Evolutionary conservation across 2,888 invertebrate genomes (phyloP).

Genomic region (Ormyrus labotus): DNA sequence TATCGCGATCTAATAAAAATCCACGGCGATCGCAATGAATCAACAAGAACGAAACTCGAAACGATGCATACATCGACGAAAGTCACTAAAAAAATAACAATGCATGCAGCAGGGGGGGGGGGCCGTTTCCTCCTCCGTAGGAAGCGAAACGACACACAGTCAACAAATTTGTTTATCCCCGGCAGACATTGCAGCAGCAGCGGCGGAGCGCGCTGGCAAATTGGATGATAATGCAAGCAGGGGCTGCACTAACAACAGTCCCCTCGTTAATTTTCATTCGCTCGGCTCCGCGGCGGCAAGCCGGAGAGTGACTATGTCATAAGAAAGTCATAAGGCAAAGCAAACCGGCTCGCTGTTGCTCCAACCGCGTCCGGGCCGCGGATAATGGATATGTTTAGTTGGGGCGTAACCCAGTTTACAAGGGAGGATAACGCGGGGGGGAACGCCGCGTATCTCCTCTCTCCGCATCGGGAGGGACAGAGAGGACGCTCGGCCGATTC

Average conservation of each 20-base stretch:
- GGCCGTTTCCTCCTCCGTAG: no score
- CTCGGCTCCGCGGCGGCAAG: background rate
- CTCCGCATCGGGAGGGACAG: no score
- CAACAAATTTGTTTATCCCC: no score
- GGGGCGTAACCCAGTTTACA: slow-evolving; percentile 63
- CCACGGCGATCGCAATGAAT: no score
- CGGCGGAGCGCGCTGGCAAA: background rate
- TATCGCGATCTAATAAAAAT: no score
- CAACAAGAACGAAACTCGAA: no score
- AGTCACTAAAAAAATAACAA: no score
- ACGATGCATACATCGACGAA: no score
- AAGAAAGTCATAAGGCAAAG: slow-evolving; percentile 18
- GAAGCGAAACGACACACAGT: no score
- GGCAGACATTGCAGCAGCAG: no score
- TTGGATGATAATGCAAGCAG: background rate
- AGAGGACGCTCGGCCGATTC: no score
- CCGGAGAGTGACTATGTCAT: background rate
- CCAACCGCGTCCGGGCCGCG: background rate
- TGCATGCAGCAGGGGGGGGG: no score
- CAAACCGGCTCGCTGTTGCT: background rate
- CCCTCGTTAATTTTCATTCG: slow-evolving; percentile 6
- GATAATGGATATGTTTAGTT: slow-evolving; percentile 67
- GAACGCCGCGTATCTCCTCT: background rate
- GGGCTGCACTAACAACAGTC: background rate
- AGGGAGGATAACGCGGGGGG: slow-evolving; percentile 61